phyloP scores from a whole-genome alignment of 2,113 vertebrate genomes.

The Cyprinodon brontotheroides region DNA sequence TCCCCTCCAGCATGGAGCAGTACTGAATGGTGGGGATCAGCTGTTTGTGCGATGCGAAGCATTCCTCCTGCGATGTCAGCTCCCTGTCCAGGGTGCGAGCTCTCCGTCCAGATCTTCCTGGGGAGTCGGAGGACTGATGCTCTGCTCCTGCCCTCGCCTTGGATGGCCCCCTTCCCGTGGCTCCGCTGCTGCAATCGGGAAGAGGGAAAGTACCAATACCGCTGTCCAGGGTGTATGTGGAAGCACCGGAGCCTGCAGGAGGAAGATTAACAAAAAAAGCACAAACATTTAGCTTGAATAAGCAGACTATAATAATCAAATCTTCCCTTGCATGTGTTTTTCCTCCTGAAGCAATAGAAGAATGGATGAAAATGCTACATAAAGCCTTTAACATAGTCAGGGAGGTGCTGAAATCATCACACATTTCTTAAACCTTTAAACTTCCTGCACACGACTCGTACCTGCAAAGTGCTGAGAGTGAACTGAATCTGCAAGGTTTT shows the following conservation, averaged over 20 bases:
- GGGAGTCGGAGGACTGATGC: constrained; percentile 75
- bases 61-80: constrained; percentile 83
- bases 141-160: constrained; percentile 83
- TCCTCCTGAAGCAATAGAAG: too few relatives aligned
- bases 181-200: constrained; percentile 87
- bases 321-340: too few relatives aligned
- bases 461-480: constrained; percentile 88
- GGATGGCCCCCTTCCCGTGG: constrained; percentile 84
- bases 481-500: constrained; percentile 84
- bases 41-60: constrained; percentile 79
- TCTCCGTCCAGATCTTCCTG: constrained; percentile 77
- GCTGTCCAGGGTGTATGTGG: constrained; percentile 94
- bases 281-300: not conserved
- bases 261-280: constrained; percentile 34
- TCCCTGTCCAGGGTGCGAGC: constrained; percentile 93
- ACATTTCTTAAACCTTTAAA: not conserved
- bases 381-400: too few relatives aligned
- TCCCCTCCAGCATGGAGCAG: constrained; percentile 69
- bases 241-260: constrained; percentile 86
- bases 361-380: too few relatives aligned
- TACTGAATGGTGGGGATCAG: constrained; percentile 75
- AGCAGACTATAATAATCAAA: too few relatives aligned
- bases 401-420: not conserved
- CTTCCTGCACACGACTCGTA: constrained; percentile 48
- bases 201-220: constrained; percentile 96